A percentile compares a stretch with the other conserved stretches of the same genome.
Evolutionary conservation across 1,140 invertebrate species (phyloP).

Genomic region (Ceratosolen fusciceps): DNA sequence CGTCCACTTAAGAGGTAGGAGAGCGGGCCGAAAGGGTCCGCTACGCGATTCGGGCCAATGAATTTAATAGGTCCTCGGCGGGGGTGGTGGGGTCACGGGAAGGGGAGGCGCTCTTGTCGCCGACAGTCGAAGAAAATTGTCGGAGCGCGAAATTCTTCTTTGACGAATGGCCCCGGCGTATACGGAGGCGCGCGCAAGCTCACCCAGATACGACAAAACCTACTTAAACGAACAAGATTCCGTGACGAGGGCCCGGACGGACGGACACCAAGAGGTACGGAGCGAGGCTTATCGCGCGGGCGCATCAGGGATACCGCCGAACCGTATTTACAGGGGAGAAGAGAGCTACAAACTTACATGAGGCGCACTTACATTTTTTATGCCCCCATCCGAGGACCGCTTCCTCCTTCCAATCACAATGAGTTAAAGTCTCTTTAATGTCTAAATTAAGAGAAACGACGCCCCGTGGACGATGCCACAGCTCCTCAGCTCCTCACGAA

Average conservation of each 20-base stretch:
- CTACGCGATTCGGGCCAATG: conserved; percentile 24
- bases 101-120: neutral
- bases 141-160: conserved; percentile 11
- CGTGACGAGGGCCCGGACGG: neutral
- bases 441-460: neutral
- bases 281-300: neutral
- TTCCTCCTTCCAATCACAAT: no score
- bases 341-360: no score
- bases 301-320: neutral
- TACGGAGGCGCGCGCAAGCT: neutral
- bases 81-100: no score
- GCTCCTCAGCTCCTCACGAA: neutral
- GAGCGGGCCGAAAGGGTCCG: neutral
- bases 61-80: no score
- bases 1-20: conserved; percentile 27
- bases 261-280: neutral
- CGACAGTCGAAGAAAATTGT: neutral
- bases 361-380: neutral
- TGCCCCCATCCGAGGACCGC: no score
- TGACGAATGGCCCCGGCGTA: conserved; percentile 30
- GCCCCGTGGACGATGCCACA: no score
- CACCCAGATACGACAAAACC: conserved; percentile 21
- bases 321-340: neutral
- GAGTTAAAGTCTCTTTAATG: neutral
- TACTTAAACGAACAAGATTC: conserved; percentile 31